These are phyloP conservation scores for Nipponia nippon DNA, from an alignment of 2,113 vertebrate genomes.

Conservation along the genomic window DNA sequence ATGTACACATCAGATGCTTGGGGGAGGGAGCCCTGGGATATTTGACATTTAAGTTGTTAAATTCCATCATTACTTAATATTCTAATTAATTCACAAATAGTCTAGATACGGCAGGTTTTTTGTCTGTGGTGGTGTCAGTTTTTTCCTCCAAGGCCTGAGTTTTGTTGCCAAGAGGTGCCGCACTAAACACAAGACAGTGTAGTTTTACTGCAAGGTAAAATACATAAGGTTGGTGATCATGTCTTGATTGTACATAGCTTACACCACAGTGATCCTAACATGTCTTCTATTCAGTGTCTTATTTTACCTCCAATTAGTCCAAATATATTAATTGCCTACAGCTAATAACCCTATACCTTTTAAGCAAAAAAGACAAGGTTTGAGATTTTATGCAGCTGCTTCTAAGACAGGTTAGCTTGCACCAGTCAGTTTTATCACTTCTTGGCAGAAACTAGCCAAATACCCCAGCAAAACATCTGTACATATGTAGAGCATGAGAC, in stretches of 20 bases:
- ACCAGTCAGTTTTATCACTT: background rate
- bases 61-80: slow-evolving; percentile 12
- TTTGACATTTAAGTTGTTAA: slow-evolving; percentile 5
- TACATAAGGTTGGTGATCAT: background rate
- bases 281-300: background rate
- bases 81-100: slow-evolving; percentile 10
- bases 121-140: background rate
- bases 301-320: background rate
- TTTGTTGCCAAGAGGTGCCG: background rate
- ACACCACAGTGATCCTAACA: background rate
- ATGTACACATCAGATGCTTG: background rate
- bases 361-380: background rate
- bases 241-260: background rate
- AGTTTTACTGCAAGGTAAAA: background rate
- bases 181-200: background rate
- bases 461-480: background rate
- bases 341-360: background rate
- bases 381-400: background rate
- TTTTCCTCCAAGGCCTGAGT: background rate
- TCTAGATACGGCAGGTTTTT: background rate
- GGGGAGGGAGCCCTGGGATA: background rate
- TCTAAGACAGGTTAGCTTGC: background rate
- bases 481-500: background rate
- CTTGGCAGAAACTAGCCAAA: background rate
- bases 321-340: background rate